A percentile compares a stretch with the other conserved stretches of the same genome.
Evolutionary conservation across 2,113 vertebrate genomes (phyloP).

Genomic region (Dipodomys ordii): DNA sequence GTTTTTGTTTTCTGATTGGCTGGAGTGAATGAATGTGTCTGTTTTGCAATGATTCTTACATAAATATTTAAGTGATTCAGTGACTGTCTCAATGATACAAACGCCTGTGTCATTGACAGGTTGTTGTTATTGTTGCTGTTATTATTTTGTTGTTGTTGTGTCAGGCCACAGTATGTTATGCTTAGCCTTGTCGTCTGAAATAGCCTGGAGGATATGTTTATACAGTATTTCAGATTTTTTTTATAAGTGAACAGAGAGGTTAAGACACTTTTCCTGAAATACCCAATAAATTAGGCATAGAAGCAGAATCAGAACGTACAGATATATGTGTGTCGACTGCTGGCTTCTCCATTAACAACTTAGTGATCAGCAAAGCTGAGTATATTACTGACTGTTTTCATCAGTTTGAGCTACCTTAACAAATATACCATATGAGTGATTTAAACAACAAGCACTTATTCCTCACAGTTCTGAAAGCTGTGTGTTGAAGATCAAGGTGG

Average conservation of each 20-base stretch:
- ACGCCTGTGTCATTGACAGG: not conserved
- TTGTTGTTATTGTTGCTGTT: not conserved
- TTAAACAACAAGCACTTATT: not conserved
- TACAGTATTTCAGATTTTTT: not conserved
- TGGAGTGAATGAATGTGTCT: not conserved
- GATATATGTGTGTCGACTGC: not conserved
- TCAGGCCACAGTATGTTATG: constrained; percentile 12
- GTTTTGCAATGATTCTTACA: constrained; percentile 48
- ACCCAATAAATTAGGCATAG: not conserved
- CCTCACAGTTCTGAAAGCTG: not conserved
- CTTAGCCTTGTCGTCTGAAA: constrained; percentile 45
- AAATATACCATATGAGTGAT: not conserved
- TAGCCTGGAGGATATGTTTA: constrained; percentile 1
- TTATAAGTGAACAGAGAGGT: constrained; percentile 28
- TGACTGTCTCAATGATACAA: constrained; percentile 13
- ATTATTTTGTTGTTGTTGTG: not conserved
- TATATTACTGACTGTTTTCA: not conserved
- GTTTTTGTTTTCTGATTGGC: constrained; percentile 48
- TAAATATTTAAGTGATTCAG: constrained; percentile 42
- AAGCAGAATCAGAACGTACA: not conserved
- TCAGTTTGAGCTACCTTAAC: not conserved
- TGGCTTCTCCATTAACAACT: not conserved
- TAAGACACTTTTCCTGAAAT: constrained; percentile 18
- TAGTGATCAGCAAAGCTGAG: not conserved
- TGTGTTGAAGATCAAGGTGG: not conserved